Conservation (phyloP, 2,888 invertebrate genomes). For the Drosophila austrosaltans region DNA sequence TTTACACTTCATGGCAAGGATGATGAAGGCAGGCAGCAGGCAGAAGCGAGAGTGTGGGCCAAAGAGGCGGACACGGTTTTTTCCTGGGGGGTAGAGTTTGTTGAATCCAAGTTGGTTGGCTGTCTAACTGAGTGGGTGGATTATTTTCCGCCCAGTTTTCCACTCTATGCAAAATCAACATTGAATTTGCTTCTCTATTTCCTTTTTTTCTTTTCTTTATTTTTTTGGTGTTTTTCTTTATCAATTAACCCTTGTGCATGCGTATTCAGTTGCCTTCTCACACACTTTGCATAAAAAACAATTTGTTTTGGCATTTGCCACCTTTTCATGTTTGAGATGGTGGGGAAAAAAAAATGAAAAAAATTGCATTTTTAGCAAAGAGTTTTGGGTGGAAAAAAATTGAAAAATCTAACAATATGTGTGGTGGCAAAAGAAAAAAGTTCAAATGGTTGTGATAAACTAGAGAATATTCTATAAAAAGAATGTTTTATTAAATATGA, state of each 20-base stretch:
- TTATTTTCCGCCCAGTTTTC: constrained; percentile 26
- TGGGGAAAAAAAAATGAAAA: background rate
- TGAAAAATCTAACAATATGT: constrained; percentile 9
- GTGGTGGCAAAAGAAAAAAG: background rate
- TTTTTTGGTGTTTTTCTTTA: constrained; percentile 52
- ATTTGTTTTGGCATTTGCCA: constrained; percentile 61
- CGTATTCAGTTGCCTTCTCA: constrained; percentile 27
- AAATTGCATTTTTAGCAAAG: constrained; percentile 1
- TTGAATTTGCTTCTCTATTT: constrained; percentile 33
- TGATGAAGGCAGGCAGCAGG: background rate
- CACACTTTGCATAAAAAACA: constrained; percentile 58
- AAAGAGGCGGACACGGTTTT: background rate
- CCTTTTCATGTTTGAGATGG: constrained; percentile 7
- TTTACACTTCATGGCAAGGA: constrained; percentile 51
- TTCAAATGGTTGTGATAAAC: background rate
- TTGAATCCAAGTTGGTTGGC: constrained; percentile 33
- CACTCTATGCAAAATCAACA: constrained; percentile 53
- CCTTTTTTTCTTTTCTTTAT: constrained; percentile 33
- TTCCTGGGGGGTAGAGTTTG: background rate
- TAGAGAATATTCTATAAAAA: background rate
- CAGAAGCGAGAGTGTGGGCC: background rate
- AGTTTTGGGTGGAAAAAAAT: background rate
- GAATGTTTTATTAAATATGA: background rate
- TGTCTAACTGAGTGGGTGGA: constrained; percentile 38
- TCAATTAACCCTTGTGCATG: constrained; percentile 64